Conservation (phyloP, 2,797 vertebrate species). For the Miichthys miiuy region DNA sequence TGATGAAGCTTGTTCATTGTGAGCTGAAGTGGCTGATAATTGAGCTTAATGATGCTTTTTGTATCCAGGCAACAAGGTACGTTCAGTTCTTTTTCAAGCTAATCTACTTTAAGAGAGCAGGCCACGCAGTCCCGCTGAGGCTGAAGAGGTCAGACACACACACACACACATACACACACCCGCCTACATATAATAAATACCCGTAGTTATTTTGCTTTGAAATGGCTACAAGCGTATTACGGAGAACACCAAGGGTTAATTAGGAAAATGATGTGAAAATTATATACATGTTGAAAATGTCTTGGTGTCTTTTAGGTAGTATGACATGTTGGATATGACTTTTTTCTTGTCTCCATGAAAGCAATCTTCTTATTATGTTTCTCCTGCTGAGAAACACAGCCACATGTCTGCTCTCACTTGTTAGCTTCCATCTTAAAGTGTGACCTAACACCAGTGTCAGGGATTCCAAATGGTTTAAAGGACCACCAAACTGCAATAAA, state of each 20-base stretch:
- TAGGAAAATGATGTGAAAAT: constrained; percentile 30
- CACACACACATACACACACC: constrained; percentile 20
- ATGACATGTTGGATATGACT: not conserved
- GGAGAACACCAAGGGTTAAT: constrained; percentile 24
- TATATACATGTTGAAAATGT: constrained; percentile 11
- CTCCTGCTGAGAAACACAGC: not conserved
- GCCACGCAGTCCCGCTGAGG: constrained; percentile 66
- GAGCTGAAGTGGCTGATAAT: constrained; percentile 83
- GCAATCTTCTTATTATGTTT: not conserved
- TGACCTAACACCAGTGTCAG: too few species aligned
- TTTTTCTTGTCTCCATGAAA: not conserved
- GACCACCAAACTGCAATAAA: too few species aligned
- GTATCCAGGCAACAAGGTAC: constrained; percentile 86
- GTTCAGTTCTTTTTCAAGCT: constrained; percentile 70
- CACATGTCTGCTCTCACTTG: not conserved
- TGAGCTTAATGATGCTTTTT: constrained; percentile 87
- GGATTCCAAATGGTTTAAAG: too few species aligned
- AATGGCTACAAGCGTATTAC: constrained; percentile 4
- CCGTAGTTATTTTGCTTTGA: constrained; percentile 41
- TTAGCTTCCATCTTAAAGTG: not conserved
- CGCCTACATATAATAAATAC: constrained; percentile 61
- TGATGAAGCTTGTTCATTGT: constrained; percentile 76
- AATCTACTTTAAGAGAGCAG: constrained; percentile 77
- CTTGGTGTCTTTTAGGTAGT: not conserved
- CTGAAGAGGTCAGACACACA: constrained; percentile 58